Conservation (phyloP, 2,888 invertebrate species). For the Rotaria socialis region DNA sequence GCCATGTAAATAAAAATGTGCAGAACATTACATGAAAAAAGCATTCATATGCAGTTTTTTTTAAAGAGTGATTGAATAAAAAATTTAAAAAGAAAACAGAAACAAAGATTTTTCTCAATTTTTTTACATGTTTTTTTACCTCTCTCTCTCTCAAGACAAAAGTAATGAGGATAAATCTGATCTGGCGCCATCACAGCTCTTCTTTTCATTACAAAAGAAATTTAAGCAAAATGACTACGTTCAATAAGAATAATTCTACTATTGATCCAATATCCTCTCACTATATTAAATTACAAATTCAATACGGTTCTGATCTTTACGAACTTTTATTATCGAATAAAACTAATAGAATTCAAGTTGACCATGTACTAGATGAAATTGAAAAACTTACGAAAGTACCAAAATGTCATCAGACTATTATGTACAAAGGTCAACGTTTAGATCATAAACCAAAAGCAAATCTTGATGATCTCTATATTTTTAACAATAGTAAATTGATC, state of each 20-base stretch:
- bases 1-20: not conserved
- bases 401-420: conserved; percentile 4
- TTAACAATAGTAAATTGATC: conserved; percentile 27
- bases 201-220: too few species aligned
- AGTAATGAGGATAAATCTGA: too few species aligned
- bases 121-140: too few species aligned
- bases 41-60: too few species aligned
- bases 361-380: not conserved
- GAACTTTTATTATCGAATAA: conserved; percentile 8
- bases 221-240: not conserved
- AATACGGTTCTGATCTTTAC: conserved; percentile 23
- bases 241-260: not conserved
- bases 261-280: not conserved
- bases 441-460: not conserved
- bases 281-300: conserved; percentile 31
- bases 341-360: not conserved
- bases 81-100: too few species aligned
- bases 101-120: too few species aligned
- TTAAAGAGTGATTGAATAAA: too few species aligned
- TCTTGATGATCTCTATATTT: conserved; percentile 26
- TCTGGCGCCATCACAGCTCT: not conserved
- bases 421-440: conserved; percentile 20
- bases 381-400: not conserved
- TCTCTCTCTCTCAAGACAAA: too few species aligned
- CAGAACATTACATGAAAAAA: too few species aligned